Percentiles rank a stretch among this genome's conserved stretches.
These are phyloP conservation scores for Brevimyrus niger DNA, from an alignment of 2,113 vertebrate genomes.

Conservation along the genomic window DNA sequence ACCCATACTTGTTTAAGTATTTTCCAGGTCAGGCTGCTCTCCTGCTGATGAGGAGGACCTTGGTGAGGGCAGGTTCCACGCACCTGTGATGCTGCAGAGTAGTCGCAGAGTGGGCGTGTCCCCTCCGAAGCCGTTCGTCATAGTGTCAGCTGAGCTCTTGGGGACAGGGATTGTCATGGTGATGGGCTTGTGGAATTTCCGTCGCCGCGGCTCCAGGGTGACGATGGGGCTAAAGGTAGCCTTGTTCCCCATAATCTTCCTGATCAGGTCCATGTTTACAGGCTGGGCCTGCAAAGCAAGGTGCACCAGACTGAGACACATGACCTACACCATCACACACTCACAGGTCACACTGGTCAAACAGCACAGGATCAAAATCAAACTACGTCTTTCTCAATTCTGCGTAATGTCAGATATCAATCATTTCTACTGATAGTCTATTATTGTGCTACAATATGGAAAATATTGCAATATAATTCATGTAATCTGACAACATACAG, in stretches of 20 bases:
- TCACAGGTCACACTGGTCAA: neutral
- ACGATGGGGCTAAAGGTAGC: constrained; percentile 95
- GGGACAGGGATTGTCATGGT: constrained; percentile 96
- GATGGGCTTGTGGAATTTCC: constrained; percentile 98
- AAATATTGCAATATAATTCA: neutral
- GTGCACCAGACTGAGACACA: neutral
- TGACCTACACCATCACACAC: neutral
- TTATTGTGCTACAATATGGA: neutral
- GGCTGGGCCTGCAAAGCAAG: constrained; percentile 73
- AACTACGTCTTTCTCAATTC: neutral
- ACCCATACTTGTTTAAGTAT: neutral
- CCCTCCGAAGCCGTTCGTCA: constrained; percentile 77
- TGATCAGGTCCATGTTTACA: constrained; percentile 74
- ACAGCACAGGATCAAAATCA: neutral
- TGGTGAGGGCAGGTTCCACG: constrained; percentile 23
- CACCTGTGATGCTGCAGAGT: constrained; percentile 95
- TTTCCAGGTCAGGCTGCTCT: neutral
- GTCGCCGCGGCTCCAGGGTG: constrained; percentile 87
- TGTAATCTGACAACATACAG: neutral
- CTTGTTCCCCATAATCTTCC: constrained; percentile 89
- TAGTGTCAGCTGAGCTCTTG: constrained; percentile 72
- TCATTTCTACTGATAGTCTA: neutral
- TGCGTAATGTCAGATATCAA: neutral
- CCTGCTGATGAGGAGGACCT: neutral
- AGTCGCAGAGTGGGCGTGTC: constrained; percentile 84